Evolutionary conservation across 2,797 vertebrate genomes (phyloP).

Genomic region (Natrix natrix): DNA sequence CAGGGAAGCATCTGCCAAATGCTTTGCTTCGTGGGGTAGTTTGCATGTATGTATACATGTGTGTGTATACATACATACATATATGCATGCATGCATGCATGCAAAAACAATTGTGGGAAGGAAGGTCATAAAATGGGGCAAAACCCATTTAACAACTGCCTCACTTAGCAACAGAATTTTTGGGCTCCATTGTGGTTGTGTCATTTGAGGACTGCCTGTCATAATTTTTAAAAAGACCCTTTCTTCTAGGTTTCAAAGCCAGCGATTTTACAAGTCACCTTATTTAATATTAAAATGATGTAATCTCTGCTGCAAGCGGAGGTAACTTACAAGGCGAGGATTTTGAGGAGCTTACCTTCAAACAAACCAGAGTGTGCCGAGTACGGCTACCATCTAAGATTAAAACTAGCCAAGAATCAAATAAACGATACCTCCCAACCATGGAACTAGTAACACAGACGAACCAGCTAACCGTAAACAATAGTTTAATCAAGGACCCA

Average conservation of each 20-base stretch:
- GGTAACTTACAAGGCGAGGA: neutral
- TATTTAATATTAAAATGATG: neutral
- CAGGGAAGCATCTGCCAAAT: neutral
- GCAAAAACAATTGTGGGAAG: no score
- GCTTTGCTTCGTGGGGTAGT: neutral
- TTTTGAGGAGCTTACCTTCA: neutral
- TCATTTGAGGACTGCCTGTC: neutral
- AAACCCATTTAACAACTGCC: no score
- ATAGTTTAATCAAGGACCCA: neutral
- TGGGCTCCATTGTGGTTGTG: no score
- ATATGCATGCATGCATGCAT: no score
- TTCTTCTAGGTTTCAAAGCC: neutral
- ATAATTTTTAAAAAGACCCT: neutral
- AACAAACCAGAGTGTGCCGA: neutral
- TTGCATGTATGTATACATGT: no score
- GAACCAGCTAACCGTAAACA: neutral
- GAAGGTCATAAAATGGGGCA: no score
- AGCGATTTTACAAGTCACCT: neutral
- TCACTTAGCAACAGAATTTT: no score
- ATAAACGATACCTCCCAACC: neutral
- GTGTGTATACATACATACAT: no score
- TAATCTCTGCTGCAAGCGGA: neutral
- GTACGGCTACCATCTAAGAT: neutral
- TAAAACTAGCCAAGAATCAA: neutral
- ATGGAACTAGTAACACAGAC: no score